phyloP scores from a whole-genome alignment of 2,797 vertebrate genomes.

The Phalanger gymnotis region DNA sequence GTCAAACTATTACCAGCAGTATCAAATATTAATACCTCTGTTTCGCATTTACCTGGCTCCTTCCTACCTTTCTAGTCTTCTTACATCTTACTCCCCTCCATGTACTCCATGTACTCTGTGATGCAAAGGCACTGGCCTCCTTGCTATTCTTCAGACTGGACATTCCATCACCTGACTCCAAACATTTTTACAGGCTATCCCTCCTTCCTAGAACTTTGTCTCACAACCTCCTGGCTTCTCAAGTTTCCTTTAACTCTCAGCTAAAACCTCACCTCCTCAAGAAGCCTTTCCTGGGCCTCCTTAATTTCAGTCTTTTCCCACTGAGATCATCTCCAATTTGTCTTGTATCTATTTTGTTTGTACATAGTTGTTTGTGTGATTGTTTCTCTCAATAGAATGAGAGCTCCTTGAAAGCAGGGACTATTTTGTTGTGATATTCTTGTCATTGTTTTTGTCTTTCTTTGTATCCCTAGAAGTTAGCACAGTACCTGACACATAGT shows the following conservation, averaged over 20 bases:
- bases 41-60: not conserved
- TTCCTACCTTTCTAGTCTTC: too few relatives aligned
- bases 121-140: too few relatives aligned
- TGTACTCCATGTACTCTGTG: too few relatives aligned
- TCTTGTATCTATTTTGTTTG: not conserved
- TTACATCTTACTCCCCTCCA: too few relatives aligned
- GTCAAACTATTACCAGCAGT: not conserved
- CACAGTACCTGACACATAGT: not conserved
- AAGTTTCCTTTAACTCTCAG: not conserved
- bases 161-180: too few relatives aligned
- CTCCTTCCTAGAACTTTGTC: not conserved
- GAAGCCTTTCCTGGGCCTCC: not conserved
- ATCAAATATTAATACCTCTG: not conserved
- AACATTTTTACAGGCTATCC: too few relatives aligned
- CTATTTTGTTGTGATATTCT: not conserved
- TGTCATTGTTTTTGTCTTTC: not conserved
- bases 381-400: not conserved
- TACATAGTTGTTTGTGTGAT: not conserved
- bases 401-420: not conserved
- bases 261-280: not conserved
- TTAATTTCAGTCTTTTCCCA: not conserved
- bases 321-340: not conserved
- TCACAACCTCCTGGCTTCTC: not conserved
- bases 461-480: not conserved
- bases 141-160: too few relatives aligned